Evolutionary conservation across 35 echinoderm and acorn worm species (phyloP).

Genomic region (Hemicentrotus pulcherrimus): DNA sequence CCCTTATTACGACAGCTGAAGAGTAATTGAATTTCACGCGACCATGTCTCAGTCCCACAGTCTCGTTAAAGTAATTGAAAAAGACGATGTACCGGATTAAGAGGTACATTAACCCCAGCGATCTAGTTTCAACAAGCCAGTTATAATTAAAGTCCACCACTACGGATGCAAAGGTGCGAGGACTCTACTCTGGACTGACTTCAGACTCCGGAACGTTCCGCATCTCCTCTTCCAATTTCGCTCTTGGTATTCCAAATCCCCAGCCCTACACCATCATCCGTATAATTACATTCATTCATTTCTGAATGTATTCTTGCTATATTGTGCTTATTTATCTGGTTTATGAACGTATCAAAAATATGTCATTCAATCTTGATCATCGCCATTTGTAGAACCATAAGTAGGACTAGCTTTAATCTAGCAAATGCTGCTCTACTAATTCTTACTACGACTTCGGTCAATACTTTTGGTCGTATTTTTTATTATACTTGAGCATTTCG

Average conservation of each 20-base stretch:
- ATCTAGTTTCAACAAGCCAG: neutral
- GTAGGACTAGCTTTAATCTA: no score
- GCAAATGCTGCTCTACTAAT: no score
- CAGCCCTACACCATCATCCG: neutral
- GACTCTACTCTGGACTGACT: neutral
- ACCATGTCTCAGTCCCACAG: neutral
- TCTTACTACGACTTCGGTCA: no score
- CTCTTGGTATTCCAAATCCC: neutral
- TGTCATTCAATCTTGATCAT: no score
- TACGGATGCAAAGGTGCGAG: neutral
- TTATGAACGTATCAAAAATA: no score
- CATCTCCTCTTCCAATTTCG: neutral
- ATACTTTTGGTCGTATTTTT: no score
- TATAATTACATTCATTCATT: no score
- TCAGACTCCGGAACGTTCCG: neutral
- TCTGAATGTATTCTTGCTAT: no score
- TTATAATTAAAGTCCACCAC: neutral
- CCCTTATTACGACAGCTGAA: conserved; percentile 41
- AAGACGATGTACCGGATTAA: conserved; percentile 25
- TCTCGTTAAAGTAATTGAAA: neutral
- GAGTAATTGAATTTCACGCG: conserved; percentile 41
- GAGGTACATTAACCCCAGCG: conserved; percentile 7
- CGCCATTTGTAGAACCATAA: no score
- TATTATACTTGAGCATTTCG: no score
- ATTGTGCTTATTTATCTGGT: no score